Evolutionary conservation across 1,140 invertebrate genomes (phyloP), one percentile per base, ranked within the genome.

Genomic region (Popillia japonica): DNA sequence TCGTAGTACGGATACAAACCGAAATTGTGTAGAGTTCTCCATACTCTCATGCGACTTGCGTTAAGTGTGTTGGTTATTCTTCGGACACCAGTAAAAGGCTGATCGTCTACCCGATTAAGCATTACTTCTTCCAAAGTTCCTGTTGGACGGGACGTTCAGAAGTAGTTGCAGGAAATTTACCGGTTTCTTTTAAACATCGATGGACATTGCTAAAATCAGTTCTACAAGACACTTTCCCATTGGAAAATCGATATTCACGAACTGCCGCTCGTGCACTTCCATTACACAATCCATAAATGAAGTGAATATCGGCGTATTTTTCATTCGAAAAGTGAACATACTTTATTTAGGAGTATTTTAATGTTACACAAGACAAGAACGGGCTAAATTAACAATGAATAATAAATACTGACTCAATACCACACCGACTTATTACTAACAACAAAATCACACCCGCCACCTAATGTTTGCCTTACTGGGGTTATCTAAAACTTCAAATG

Each of bases 141-240:
- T 76, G 48, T 76, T 76, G 75, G 3, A 76, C 42, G 75, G 75
- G 34, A 55, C 20, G 75, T 76, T 76, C 48, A 76, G 42, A 76
- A 76, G 34, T 34, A 34, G 27, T 34, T 34, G 27, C 27, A 34
- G 27, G 27, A 2, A 34, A 34, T 34, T 4, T 4, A 40, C 74
- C 41, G 48, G 20, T 55, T 76, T 76, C 42, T n/a, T 11, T 22
- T 76, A 76, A 76, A 76, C 27, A 76, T 48, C 40, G 75, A 76
- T 76, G 75, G 75, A 55, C 0, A 76, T 76, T 73, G 72, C 27
- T 73, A 40, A 73, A 73, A 73, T 40, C 72, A 11, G 8, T 73
- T 73, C 72, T 73, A 73, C 34, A 73, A 40, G 72, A 3, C 72
- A 73, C 72, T 11, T 0, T 73, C 8, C 40, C 27, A 73, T 27